Evolutionary conservation across 2,113 vertebrate genomes (phyloP), one percentile per base, ranked within the genome.

Genomic region (Fregata magnificens): DNA sequence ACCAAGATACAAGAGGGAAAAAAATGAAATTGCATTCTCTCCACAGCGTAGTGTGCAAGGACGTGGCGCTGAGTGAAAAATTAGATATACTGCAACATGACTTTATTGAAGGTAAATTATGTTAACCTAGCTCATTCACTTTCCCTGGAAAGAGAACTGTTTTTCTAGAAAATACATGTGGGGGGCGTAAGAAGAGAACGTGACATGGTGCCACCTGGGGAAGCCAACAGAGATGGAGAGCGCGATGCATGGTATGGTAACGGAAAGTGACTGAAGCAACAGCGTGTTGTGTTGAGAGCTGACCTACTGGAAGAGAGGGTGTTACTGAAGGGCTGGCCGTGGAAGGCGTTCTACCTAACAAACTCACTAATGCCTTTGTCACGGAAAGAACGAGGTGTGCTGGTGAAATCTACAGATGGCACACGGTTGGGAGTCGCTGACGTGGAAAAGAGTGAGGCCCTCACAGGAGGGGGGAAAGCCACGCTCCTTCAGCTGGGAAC

Each of bases 241-340:
- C 3, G 8, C 0, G 31, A 36, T 18, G 16, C 29, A 12, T 0
- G 3, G 18, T 7, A 13, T 1, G 1, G 36, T 7, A 22, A 26
- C 4, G 8, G 31, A 49, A 40, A 40, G 31, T 0, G 25, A 62
- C 45, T 3, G 8, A 25, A 74, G 10, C 21, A 47, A 55, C 15
- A 17, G 20, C 0, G 14, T 13, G 4, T 44, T 16, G 10, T 6
- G 6, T 0, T 20, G 52, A n/a, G 29, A 45, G 47, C 42, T 3
- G 32, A 31, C 16, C 52, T 25, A 1, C 25, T 16, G 26, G 19
- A 44, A 40, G 7, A 32, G 29, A 8, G 13, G 32, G 10, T 24
- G 42, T 18, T 40, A 8, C 34, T 9, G 32, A 17, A 22, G 34
- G 47, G 29, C 24, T 18, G 22, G 8, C 50, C 26, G 34, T 2